Evolutionary conservation across 2,888 invertebrate species (phyloP).

Genomic region (Tortrix viridana): DNA sequence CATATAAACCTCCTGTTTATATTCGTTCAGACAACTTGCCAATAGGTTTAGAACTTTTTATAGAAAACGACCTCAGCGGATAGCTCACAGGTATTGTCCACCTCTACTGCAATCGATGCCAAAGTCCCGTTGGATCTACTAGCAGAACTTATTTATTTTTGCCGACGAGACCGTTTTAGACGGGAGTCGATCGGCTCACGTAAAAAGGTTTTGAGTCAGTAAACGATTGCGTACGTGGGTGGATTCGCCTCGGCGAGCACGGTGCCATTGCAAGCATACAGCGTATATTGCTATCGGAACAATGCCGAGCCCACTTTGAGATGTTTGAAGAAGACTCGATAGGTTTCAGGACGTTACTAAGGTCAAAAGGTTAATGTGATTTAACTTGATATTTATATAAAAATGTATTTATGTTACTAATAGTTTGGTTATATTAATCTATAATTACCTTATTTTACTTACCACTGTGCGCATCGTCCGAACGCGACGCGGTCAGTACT

Average conservation of each 20-base stretch:
- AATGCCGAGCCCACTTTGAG: conserved; percentile 1
- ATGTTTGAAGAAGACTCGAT: conserved; percentile 2
- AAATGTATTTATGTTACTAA: too few species aligned
- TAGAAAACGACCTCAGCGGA: too few species aligned
- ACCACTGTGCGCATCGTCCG: too few species aligned
- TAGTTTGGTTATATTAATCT: too few species aligned
- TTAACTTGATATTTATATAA: too few species aligned
- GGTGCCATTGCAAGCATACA: neutral
- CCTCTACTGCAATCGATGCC: neutral
- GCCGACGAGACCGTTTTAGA: conserved; percentile 10
- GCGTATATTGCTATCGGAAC: neutral
- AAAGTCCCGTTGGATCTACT: conserved; percentile 3
- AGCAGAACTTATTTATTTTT: conserved; percentile 23
- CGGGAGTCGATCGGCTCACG: conserved; percentile 14
- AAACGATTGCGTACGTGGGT: conserved; percentile 22
- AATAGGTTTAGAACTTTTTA: too few species aligned
- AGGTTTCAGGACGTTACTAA: neutral
- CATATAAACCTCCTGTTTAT: too few species aligned
- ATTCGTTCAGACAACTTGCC: too few species aligned
- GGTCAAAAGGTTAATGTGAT: too few species aligned
- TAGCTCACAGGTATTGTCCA: neutral
- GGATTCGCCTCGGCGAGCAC: conserved; percentile 4
- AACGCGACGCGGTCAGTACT: too few species aligned
- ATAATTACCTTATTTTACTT: too few species aligned
- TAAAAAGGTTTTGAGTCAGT: conserved; percentile 22